Base-by-base conservation (phyloP, 2,888 invertebrate species). In the Aricia artaxerxes region DNA sequence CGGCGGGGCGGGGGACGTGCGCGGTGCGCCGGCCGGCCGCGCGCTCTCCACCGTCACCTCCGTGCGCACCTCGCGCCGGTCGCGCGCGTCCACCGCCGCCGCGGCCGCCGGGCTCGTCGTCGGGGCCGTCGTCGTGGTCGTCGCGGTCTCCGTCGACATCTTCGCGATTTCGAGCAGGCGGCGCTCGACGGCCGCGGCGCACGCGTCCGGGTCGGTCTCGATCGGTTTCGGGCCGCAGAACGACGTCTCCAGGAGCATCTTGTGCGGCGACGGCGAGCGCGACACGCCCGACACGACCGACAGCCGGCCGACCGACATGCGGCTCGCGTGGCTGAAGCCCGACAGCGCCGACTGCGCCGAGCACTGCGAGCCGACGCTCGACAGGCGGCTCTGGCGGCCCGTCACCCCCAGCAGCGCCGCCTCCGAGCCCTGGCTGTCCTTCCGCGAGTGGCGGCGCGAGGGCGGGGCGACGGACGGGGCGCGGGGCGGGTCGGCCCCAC, bases 231-330 rank as follows among this genome's bases (percentile, higher is more conserved):
- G 97, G 1, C 98, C 98, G 90, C 98, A 98, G 89, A 98, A 98
- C 0, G 98, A 98, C 0, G 98, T 98, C 92, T 98, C 98, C 80
- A 98, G 94, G 79, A 98, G 94, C 96, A 98, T 97, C 89, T 97
- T 97, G 93, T 98, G 98, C n/a, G 98, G 98, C 16, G 98, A 98
- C 2, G 98, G 98, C 53, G 97, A 97, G 81, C 97, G 96, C 5
- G 96, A 96, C 38, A 93, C 87, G 73, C 92, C 95, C 16, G 95
- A 95, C 80, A 93, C 95, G 13, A 89, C 93, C 2, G 94, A 94
- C 3, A 94, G 88, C 35, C 91, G 89, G n/a, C 69, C 69, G 35
- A 69, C 69, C 13, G 92, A 93, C 76, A 89, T 87, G 75, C 87
- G 91, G 80, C 90, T 88, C 79, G 86, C 82, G 81, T 88, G 88